These are phyloP conservation scores for Taxidea taxus DNA, from an alignment of 2,113 vertebrate species.

Conservation along the genomic window DNA sequence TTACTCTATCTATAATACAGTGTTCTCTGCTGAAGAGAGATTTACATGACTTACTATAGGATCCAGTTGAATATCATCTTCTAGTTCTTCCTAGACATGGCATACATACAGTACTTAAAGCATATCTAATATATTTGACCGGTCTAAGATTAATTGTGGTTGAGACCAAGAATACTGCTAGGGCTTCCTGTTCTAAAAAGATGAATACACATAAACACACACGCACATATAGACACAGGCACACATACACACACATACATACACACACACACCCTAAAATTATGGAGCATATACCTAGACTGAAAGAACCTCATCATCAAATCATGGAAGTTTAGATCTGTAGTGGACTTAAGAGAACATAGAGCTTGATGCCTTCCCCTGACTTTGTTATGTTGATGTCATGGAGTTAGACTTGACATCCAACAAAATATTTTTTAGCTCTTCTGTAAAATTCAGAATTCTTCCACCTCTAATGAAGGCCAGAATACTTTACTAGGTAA, in stretches of 20 bases:
- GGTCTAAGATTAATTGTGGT: not conserved
- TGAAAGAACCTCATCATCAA: not conserved
- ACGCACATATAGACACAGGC: too few relatives aligned
- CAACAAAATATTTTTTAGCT: not conserved
- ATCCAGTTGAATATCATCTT: not conserved
- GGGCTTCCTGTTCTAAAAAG: not conserved
- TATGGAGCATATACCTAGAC: not conserved
- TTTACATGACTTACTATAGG: not conserved
- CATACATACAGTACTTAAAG: not conserved
- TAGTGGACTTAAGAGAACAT: not conserved
- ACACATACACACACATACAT: not conserved
- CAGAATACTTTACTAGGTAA: not conserved
- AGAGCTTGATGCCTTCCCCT: not conserved
- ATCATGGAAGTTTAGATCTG: not conserved
- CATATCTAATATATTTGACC: not conserved
- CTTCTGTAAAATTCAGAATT: not conserved
- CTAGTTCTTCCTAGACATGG: not conserved
- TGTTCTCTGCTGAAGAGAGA: not conserved
- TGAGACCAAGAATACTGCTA: not conserved
- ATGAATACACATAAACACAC: not conserved
- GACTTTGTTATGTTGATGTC: not conserved
- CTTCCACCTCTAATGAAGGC: not conserved
- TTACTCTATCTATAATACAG: not conserved
- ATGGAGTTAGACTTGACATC: not conserved
- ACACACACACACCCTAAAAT: not conserved